These are phyloP conservation scores for Machaerirhynchus nigripectus DNA, from an alignment of 2,113 vertebrate species.

Conservation along the genomic window DNA sequence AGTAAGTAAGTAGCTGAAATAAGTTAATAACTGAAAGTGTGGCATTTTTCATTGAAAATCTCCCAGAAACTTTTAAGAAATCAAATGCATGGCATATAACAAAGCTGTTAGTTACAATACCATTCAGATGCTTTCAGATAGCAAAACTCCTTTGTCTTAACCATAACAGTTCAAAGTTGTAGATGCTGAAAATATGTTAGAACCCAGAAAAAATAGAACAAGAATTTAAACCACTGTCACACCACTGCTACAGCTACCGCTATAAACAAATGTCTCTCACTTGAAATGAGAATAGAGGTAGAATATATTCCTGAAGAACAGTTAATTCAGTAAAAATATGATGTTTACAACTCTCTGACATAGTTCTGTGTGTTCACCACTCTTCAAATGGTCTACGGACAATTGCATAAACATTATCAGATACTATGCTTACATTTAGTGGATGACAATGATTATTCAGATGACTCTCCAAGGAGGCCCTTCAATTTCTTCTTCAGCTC, in stretches of 20 bases:
- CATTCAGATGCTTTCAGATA: not conserved
- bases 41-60: not conserved
- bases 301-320: not conserved
- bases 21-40: not conserved
- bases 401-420: not conserved
- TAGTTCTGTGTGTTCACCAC: not conserved
- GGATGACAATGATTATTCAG: not conserved
- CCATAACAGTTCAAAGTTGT: not conserved
- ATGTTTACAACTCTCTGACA: not conserved
- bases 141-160: not conserved
- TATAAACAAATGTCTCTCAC: not conserved
- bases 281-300: not conserved
- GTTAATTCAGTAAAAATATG: not conserved
- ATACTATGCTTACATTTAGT: conserved; percentile 50
- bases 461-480: conserved; percentile 61
- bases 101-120: not conserved
- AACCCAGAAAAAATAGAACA: not conserved
- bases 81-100: not conserved
- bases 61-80: not conserved
- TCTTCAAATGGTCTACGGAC: not conserved
- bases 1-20: not conserved
- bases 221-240: not conserved
- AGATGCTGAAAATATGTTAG: not conserved
- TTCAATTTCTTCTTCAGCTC: conserved; percentile 86
- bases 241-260: not conserved